phyloP scores from a whole-genome alignment of 2,113 vertebrate genomes.

The Stictonetta naevosa region DNA sequence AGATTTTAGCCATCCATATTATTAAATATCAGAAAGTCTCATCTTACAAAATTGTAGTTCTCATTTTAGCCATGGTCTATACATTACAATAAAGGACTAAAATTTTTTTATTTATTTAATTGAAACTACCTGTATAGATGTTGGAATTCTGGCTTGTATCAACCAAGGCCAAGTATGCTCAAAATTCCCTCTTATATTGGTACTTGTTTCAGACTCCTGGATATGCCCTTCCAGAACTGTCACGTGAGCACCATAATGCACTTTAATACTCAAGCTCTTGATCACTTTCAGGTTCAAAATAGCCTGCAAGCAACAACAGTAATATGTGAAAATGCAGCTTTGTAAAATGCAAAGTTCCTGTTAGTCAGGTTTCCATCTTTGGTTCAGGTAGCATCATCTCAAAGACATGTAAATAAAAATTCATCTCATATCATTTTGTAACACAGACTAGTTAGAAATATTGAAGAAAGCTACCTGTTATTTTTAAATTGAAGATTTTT shows the following conservation, averaged over 20 bases:
- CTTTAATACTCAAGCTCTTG: constrained; percentile 60
- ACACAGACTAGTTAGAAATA: background rate
- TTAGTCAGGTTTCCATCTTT: background rate
- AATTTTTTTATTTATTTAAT: background rate
- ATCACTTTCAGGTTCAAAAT: constrained; percentile 49
- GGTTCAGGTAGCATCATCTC: background rate
- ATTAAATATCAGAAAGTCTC: background rate
- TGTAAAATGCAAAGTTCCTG: background rate
- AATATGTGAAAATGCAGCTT: background rate
- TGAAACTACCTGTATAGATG: constrained; percentile 68
- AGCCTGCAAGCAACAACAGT: constrained; percentile 56
- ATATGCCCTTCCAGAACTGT: constrained; percentile 61
- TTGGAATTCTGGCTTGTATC: constrained; percentile 68
- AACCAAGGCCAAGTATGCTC: constrained; percentile 79
- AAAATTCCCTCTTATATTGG: constrained; percentile 71
- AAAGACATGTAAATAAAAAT: background rate
- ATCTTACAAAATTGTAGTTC: background rate
- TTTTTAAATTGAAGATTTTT: background rate
- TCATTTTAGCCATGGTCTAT: background rate
- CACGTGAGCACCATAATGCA: constrained; percentile 65
- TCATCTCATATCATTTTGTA: background rate
- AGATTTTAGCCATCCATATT: background rate
- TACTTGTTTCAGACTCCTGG: constrained; percentile 47
- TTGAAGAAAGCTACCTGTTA: background rate
- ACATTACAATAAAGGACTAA: background rate